Percentiles rank a stretch among this genome's conserved stretches.
Conservation (phyloP, 2,888 invertebrate species). For the Vesta saturnalis region DNA sequence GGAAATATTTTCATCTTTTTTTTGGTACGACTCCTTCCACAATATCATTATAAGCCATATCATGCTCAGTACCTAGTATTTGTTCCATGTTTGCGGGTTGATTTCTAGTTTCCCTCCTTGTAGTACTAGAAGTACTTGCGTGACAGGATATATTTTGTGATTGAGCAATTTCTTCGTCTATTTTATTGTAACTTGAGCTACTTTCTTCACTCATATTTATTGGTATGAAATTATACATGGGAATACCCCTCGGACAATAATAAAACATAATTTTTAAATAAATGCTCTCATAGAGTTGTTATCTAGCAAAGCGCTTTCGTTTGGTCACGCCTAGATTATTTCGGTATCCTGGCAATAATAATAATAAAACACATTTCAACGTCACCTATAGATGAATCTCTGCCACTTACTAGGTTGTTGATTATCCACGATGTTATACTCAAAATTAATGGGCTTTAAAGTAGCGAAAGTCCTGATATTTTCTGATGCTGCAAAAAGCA, state of each 20-base stretch:
- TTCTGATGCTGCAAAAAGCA: neutral
- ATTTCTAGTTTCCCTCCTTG: neutral
- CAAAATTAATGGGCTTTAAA: neutral
- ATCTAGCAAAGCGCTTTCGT: neutral
- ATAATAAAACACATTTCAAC: neutral
- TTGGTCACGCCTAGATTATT: neutral
- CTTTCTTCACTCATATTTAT: too few species aligned
- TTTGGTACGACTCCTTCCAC: neutral
- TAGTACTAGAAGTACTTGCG: neutral
- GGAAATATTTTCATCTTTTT: too few species aligned
- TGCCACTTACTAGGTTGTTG: neutral
- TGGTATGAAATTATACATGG: neutral
- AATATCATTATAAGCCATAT: neutral
- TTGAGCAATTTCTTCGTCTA: neutral
- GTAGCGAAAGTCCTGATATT: neutral
- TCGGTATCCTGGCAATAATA: too few species aligned
- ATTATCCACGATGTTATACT: neutral
- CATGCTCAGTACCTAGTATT: neutral
- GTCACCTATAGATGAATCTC: neutral
- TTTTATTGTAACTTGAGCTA: too few species aligned
- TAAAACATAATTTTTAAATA: neutral
- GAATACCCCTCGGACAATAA: neutral
- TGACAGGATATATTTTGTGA: neutral
- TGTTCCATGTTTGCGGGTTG: neutral
- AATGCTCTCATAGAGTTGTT: neutral